A percentile compares a stretch with the other conserved stretches of the same genome.
These are phyloP conservation scores for Leptopterna dolabrata DNA, from an alignment of 2,888 invertebrate genomes.

Conservation along the genomic window DNA sequence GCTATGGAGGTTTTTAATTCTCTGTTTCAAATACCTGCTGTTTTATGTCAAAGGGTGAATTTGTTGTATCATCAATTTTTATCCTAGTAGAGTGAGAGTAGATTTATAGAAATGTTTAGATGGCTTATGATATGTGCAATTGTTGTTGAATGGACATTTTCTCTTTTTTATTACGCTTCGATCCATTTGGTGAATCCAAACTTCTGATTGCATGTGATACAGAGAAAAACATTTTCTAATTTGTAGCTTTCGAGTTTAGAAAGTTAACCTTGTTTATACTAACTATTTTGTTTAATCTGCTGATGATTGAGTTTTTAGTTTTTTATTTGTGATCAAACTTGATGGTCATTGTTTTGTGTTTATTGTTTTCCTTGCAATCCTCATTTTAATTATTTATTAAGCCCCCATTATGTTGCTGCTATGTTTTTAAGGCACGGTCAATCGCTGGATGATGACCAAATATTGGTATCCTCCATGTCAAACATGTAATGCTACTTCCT, in stretches of 20 bases:
- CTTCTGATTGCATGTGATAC: constrained; percentile 22
- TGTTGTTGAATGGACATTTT: constrained; percentile 13
- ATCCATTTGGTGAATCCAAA: not conserved
- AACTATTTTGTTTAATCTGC: not conserved
- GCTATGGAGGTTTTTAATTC: not conserved
- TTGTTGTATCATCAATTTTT: not conserved
- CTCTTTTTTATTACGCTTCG: constrained; percentile 31
- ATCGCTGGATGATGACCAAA: too few relatives aligned
- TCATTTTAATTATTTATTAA: too few relatives aligned
- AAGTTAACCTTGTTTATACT: not conserved
- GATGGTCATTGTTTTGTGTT: too few relatives aligned
- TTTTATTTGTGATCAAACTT: too few relatives aligned
- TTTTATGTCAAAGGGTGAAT: not conserved
- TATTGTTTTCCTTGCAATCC: too few relatives aligned
- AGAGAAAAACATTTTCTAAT: not conserved
- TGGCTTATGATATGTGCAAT: constrained; percentile 45
- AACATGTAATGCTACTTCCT: too few relatives aligned
- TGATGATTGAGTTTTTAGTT: too few relatives aligned
- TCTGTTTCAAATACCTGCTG: not conserved
- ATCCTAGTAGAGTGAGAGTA: constrained; percentile 35
- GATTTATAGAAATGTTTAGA: constrained; percentile 24
- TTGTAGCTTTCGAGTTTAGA: not conserved
- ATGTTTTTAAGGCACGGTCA: too few relatives aligned
- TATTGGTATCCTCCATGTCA: too few relatives aligned
- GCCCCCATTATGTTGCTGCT: too few relatives aligned